Conservation (phyloP, 2,113 vertebrate species). For the Malurus melanocephalus region DNA sequence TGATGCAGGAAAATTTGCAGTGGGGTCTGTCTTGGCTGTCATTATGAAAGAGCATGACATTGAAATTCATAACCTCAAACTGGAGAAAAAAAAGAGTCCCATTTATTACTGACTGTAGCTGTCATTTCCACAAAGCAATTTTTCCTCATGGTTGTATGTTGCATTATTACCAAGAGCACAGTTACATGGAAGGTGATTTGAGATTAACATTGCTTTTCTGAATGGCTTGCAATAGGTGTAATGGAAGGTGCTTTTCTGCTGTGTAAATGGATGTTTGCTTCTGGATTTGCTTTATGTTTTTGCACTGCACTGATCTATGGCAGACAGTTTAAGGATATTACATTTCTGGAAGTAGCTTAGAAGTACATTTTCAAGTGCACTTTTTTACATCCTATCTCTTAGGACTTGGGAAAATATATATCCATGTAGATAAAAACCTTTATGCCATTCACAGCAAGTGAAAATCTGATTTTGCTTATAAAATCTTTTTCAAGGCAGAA, state of each 20-base stretch:
- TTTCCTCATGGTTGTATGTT: background rate
- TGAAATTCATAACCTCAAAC: background rate
- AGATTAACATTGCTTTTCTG: background rate
- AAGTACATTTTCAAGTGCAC: background rate
- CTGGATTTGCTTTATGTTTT: background rate
- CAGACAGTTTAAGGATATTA: background rate
- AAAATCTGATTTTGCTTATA: background rate
- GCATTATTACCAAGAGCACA: background rate
- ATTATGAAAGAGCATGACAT: background rate
- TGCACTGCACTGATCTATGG: background rate
- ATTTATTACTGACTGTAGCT: background rate
- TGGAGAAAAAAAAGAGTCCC: background rate
- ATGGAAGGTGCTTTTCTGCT: background rate
- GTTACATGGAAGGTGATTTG: background rate
- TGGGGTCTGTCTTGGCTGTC: background rate
- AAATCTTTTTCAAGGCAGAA: background rate
- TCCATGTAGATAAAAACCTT: background rate
- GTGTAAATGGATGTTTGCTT: background rate
- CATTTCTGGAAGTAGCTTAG: background rate
- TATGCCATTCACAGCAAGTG: background rate
- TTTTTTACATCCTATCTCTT: background rate
- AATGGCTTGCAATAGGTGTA: background rate
- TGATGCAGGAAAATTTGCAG: background rate
- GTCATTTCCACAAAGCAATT: background rate
- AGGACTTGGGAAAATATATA: background rate